These are phyloP conservation scores for Dipodomys spectabilis DNA, from an alignment of 2,113 vertebrate genomes.

Conservation along the genomic window DNA sequence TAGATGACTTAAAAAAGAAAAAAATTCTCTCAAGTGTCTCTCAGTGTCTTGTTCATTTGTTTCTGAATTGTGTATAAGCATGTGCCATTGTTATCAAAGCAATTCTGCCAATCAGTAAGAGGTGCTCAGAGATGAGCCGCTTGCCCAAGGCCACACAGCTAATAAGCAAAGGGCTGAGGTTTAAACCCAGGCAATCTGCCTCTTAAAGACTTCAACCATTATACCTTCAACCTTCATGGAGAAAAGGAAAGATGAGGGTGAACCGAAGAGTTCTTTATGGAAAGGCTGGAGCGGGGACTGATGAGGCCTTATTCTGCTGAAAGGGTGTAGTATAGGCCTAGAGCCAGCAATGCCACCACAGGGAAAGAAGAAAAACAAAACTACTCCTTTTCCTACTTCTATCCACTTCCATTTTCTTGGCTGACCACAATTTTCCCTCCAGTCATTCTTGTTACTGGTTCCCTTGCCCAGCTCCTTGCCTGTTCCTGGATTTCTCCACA, in stretches of 20 bases:
- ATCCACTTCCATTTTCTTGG: too few relatives aligned
- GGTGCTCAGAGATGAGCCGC: neutral
- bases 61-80: neutral
- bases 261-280: neutral
- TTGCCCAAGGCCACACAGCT: neutral
- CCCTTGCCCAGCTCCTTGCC: too few relatives aligned
- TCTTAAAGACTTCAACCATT: neutral
- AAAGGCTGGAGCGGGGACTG: neutral
- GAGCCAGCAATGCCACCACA: neutral
- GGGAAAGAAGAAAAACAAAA: neutral
- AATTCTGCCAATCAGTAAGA: neutral
- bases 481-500: neutral
- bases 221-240: neutral
- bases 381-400: neutral
- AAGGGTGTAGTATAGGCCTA: fast-evolving
- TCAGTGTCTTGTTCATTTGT: neutral
- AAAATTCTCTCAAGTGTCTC: neutral
- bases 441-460: too few relatives aligned
- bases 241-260: neutral
- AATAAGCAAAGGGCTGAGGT: neutral
- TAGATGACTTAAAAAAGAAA: neutral
- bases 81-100: neutral
- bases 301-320: neutral
- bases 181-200: neutral
- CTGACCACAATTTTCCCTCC: too few relatives aligned